These are phyloP conservation scores for Cryptoblepharus egeriae DNA, from an alignment of 2,797 vertebrate species.

Conservation along the genomic window DNA sequence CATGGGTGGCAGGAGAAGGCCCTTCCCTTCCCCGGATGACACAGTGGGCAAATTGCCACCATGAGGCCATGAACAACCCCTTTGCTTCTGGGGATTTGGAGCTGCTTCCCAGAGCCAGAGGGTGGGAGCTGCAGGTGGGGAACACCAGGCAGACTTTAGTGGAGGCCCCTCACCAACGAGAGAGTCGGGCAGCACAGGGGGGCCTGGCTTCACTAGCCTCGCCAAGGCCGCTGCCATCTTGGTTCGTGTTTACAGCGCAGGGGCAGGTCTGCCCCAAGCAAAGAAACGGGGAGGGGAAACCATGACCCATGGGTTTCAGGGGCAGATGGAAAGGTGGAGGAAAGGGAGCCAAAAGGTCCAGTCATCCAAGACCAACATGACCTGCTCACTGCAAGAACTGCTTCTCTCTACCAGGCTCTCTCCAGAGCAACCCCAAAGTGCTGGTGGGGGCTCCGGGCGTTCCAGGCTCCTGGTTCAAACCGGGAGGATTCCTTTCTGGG, in stretches of 20 bases:
- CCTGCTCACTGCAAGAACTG: neutral
- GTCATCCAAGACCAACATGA: neutral
- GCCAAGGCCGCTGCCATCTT: too few relatives aligned
- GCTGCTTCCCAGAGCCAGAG: slow-evolving; percentile 40
- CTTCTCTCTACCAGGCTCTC: neutral
- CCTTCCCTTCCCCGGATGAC: neutral
- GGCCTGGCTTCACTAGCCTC: too few relatives aligned
- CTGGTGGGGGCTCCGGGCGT: neutral
- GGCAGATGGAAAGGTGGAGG: accelerated
- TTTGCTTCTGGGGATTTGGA: slow-evolving; percentile 16
- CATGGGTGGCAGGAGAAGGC: slow-evolving; percentile 65
- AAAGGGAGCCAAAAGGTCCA: neutral
- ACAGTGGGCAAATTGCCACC: slow-evolving; percentile 58
- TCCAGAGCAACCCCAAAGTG: neutral
- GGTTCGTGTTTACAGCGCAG: too few relatives aligned
- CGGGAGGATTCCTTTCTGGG: neutral
- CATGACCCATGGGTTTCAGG: neutral
- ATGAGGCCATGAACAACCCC: slow-evolving; percentile 49
- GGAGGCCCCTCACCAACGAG: slow-evolving; percentile 47
- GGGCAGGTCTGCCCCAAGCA: too few relatives aligned
- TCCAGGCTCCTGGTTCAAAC: too few relatives aligned
- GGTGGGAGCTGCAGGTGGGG: neutral
- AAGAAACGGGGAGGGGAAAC: too few relatives aligned
- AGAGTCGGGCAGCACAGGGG: too few relatives aligned
- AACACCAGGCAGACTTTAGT: slow-evolving; percentile 41